phyloP scores from a whole-genome alignment of 2,113 vertebrate species.

The Trogon melanurus region DNA sequence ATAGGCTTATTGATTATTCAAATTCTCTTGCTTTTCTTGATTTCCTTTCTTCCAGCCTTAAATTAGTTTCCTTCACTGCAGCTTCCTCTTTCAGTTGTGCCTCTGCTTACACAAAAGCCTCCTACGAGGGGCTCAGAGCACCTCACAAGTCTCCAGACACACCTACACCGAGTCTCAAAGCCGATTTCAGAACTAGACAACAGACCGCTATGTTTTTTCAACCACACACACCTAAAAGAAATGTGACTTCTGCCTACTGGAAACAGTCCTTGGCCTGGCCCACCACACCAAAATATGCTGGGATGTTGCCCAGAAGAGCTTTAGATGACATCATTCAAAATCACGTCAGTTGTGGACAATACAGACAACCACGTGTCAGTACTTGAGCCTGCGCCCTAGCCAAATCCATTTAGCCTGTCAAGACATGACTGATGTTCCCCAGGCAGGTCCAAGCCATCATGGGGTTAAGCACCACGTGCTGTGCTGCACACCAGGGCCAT shows the following conservation, averaged over 20 bases:
- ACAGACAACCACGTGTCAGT: not conserved
- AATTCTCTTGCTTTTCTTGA: not conserved
- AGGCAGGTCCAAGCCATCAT: not conserved
- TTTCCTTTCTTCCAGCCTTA: not conserved
- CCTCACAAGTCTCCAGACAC: not conserved
- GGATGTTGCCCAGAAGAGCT: not conserved
- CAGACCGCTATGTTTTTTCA: not conserved
- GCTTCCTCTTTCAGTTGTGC: not conserved
- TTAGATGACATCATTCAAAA: not conserved
- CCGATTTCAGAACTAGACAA: not conserved
- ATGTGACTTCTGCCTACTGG: not conserved
- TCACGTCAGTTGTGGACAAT: not conserved
- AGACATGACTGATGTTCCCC: not conserved
- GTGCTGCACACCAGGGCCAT: rapidly evolving
- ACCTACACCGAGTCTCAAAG: not conserved
- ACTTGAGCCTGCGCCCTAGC: rapidly evolving
- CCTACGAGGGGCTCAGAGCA: not conserved
- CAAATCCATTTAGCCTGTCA: not conserved
- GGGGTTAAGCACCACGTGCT: not conserved
- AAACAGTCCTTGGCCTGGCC: not conserved
- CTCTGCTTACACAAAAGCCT: not conserved
- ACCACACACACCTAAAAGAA: not conserved
- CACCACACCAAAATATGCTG: not conserved
- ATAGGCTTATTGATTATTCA: not conserved
- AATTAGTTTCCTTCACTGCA: not conserved